A percentile compares a stretch with the other conserved stretches of the same genome.
phyloP scores from a whole-genome alignment of 2,888 invertebrate species.

The Cataglyphis livida region DNA sequence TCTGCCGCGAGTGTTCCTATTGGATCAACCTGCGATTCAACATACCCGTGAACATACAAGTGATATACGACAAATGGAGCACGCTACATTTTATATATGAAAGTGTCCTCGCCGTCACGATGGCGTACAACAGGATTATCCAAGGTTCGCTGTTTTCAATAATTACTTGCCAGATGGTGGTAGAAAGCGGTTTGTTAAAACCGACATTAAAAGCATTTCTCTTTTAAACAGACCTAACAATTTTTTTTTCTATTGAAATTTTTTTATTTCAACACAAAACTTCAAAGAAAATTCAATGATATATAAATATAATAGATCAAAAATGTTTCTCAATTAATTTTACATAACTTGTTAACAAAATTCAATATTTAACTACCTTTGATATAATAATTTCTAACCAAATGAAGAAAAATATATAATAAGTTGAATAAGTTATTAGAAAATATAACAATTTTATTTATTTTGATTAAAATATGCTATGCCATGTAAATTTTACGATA shows the following conservation, averaged over 20 bases:
- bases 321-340: neutral
- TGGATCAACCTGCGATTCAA: conserved; percentile 91
- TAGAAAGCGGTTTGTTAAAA: neutral
- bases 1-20: conserved; percentile 91
- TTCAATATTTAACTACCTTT: neutral
- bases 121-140: conserved; percentile 93
- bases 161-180: neutral
- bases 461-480: neutral
- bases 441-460: neutral
- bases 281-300: neutral
- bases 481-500: conserved; percentile 37
- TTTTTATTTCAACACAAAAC: neutral
- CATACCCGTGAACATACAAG: conserved; percentile 89
- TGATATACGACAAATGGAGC: conserved; percentile 88
- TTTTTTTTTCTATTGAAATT: neutral
- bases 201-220: neutral
- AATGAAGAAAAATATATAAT: too few relatives aligned
- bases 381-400: neutral
- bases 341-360: neutral
- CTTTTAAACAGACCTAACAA: neutral
- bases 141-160: conserved; percentile 80
- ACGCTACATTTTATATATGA: conserved; percentile 89
- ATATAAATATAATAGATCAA: neutral
- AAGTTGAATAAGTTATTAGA: neutral
- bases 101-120: conserved; percentile 90